Evolutionary conservation across 2,113 vertebrate species (phyloP).

Genomic region (Onychostruthus taczanowskii): DNA sequence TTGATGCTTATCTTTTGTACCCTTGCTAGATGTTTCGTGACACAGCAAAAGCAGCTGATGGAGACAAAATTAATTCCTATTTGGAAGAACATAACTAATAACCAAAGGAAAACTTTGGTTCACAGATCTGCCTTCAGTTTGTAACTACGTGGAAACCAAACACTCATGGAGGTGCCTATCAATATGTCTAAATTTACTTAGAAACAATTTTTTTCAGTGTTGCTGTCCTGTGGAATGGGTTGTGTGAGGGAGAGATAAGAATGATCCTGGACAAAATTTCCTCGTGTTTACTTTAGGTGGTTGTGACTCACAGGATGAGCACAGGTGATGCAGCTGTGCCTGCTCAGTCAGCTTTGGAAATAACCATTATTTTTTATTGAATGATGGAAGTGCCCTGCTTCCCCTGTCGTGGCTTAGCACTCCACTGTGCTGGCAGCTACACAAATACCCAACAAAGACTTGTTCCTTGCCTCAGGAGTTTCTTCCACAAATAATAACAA

Average conservation of each 20-base stretch:
- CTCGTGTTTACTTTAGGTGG: rapidly evolving
- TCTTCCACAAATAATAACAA: not conserved
- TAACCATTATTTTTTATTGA: not conserved
- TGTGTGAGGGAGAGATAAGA: not conserved
- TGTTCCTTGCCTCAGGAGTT: not conserved
- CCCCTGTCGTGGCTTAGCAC: not conserved
- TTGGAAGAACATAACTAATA: not conserved
- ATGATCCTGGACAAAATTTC: not conserved
- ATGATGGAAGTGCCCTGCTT: not conserved
- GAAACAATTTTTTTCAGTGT: not conserved
- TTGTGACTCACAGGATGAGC: not conserved
- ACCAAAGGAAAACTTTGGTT: not conserved
- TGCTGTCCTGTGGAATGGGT: not conserved
- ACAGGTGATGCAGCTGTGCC: not conserved
- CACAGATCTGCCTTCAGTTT: not conserved
- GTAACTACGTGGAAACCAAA: not conserved
- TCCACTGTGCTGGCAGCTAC: not conserved
- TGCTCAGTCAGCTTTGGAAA: not conserved
- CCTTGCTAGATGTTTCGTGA: not conserved
- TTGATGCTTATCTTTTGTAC: not conserved
- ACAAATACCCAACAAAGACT: not conserved
- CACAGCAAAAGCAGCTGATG: not conserved
- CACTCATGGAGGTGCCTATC: not conserved
- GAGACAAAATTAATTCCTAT: not conserved
- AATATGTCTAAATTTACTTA: not conserved